A percentile compares a stretch with the other conserved stretches of the same genome.
Conservation (phyloP, 2,888 invertebrate genomes). For the Oxytorus armatus region DNA sequence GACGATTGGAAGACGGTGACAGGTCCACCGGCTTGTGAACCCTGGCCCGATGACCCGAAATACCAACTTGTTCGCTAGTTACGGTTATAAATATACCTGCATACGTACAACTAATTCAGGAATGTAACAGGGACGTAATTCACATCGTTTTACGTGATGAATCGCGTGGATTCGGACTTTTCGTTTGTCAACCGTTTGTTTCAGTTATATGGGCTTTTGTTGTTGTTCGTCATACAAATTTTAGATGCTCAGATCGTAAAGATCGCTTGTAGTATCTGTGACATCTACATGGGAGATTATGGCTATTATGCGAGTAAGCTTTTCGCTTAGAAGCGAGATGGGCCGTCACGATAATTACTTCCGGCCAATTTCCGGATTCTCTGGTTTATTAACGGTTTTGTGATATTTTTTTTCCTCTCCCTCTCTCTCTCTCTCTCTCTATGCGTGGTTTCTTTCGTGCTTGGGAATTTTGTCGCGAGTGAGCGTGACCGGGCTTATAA, state of each 20-base stretch:
- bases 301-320: slow-evolving; percentile 1
- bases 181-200: not conserved
- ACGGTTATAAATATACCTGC: slow-evolving; percentile 43
- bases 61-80: slow-evolving; percentile 59
- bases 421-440: not conserved
- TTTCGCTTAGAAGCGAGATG: slow-evolving; percentile 38
- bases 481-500: slow-evolving; percentile 36
- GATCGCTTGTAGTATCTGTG: slow-evolving; percentile 14
- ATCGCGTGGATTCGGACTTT: not conserved
- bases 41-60: slow-evolving; percentile 56
- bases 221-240: not conserved
- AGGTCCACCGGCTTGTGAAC: slow-evolving; percentile 67
- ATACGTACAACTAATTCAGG: not conserved
- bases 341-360: slow-evolving; percentile 55
- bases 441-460: slow-evolving; percentile 1
- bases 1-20: slow-evolving; percentile 42
- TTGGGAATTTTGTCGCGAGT: slow-evolving; percentile 28
- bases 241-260: slow-evolving; percentile 34
- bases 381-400: slow-evolving; percentile 18
- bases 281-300: slow-evolving; percentile 42
- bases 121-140: not conserved
- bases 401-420: not conserved
- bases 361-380: slow-evolving; percentile 59
- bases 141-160: not conserved
- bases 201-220: not conserved